phyloP scores from a whole-genome alignment of 2,888 invertebrate genomes.

The Acrocyrtus sp. region DNA sequence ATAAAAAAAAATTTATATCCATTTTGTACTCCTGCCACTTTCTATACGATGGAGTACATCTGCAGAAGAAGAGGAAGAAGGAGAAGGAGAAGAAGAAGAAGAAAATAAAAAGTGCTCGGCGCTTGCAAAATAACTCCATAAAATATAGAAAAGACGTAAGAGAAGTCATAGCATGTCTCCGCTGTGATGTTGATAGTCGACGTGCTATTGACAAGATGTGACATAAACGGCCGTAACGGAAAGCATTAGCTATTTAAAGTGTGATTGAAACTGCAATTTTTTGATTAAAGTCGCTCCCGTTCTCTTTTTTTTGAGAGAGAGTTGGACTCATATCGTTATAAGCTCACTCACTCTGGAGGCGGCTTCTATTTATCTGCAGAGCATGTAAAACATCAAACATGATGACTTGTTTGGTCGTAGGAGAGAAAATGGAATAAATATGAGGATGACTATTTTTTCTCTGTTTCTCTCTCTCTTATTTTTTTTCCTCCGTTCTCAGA shows the following conservation, averaged over 20 bases:
- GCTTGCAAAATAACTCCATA: too few species aligned
- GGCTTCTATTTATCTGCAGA: constrained; percentile 20
- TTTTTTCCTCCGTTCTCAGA: too few species aligned
- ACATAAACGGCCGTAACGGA: constrained; percentile 46
- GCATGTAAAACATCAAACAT: constrained; percentile 32
- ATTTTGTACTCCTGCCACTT: too few species aligned
- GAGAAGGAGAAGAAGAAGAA: too few species aligned
- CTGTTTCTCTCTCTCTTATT: too few species aligned
- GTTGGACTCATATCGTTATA: too few species aligned
- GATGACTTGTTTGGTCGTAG: constrained; percentile 20
- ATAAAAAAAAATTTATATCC: too few species aligned
- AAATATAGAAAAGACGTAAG: neutral
- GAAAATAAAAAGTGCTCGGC: too few species aligned
- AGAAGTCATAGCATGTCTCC: constrained; percentile 22
- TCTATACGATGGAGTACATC: too few species aligned
- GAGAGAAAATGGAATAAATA: constrained; percentile 11
- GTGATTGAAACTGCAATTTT: constrained; percentile 44
- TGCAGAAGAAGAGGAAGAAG: too few species aligned
- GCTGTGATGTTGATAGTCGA: constrained; percentile 37
- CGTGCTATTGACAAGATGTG: constrained; percentile 52
- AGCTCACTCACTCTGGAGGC: constrained; percentile 22
- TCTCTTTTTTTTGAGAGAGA: neutral
- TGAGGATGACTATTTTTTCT: neutral
- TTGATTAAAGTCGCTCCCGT: neutral
- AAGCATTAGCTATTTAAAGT: constrained; percentile 43